Conservation (phyloP, 2,113 vertebrate species). For the Bubo scandiacus region DNA sequence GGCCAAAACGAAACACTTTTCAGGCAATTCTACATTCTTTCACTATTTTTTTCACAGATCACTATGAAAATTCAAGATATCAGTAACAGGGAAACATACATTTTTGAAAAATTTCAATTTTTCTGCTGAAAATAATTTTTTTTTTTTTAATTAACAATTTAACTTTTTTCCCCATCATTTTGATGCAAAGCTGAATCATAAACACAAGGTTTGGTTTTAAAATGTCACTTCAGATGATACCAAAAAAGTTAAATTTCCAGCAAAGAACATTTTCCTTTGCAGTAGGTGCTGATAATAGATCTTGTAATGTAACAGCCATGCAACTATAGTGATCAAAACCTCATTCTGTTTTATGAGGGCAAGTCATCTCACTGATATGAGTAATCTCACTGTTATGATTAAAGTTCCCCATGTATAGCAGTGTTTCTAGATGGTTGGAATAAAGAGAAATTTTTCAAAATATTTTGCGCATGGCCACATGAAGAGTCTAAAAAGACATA, state of each 20-base stretch:
- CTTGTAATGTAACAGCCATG: not conserved
- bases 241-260: not conserved
- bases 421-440: not conserved
- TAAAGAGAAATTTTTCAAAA: not conserved
- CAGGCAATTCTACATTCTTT: not conserved
- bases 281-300: not conserved
- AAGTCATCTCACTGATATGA: not conserved
- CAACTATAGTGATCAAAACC: not conserved
- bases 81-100: not conserved
- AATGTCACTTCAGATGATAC: not conserved
- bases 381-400: not conserved
- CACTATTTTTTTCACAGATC: not conserved
- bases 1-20: not conserved
- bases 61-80: not conserved
- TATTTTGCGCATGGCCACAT: not conserved
- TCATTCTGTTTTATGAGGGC: not conserved
- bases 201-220: not conserved
- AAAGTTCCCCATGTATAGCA: not conserved
- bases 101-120: not conserved
- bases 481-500: not conserved
- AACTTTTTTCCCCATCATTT: not conserved
- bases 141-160: not conserved
- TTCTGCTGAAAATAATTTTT: not conserved
- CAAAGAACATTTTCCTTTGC: not conserved
- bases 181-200: not conserved